phyloP scores from a whole-genome alignment of 1,140 invertebrate species.

The Drosophila serrata region DNA sequence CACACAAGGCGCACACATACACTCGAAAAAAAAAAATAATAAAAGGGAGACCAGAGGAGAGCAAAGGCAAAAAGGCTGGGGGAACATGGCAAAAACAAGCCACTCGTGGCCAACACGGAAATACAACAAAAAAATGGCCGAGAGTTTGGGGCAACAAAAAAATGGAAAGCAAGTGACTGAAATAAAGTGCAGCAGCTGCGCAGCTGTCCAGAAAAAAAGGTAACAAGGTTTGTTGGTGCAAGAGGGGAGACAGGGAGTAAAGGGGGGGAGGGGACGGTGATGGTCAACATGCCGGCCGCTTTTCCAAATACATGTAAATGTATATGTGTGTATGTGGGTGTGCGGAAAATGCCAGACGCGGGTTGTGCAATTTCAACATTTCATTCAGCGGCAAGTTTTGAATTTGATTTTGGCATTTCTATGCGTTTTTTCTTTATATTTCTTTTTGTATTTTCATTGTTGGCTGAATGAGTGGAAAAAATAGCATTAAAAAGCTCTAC shows the following conservation, averaged over 20 bases:
- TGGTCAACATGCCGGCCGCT: slow-evolving; percentile 18
- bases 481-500: background rate
- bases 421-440: slow-evolving; percentile 19
- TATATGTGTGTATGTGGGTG: background rate
- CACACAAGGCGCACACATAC: slow-evolving; percentile 42
- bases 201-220: slow-evolving; percentile 56
- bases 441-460: slow-evolving; percentile 21
- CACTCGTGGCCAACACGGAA: slow-evolving; percentile 53
- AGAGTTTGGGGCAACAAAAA: slow-evolving; percentile 34
- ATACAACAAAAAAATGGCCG: slow-evolving; percentile 29
- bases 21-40: background rate
- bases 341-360: slow-evolving; percentile 47
- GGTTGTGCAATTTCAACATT: slow-evolving; percentile 68
- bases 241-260: background rate
- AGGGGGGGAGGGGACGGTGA: background rate
- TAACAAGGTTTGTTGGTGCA: slow-evolving; percentile 32
- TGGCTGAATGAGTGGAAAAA: background rate
- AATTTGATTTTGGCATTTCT: slow-evolving; percentile 64
- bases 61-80: slow-evolving; percentile 31
- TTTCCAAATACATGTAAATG: slow-evolving; percentile 2
- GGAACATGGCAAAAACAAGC: slow-evolving; percentile 80
- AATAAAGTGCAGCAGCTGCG: slow-evolving; percentile 83
- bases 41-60: background rate
- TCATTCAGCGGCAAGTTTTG: slow-evolving; percentile 74
- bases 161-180: slow-evolving; percentile 68